phyloP scores from a whole-genome alignment of 2,113 vertebrate species.

The Mobula hypostoma region DNA sequence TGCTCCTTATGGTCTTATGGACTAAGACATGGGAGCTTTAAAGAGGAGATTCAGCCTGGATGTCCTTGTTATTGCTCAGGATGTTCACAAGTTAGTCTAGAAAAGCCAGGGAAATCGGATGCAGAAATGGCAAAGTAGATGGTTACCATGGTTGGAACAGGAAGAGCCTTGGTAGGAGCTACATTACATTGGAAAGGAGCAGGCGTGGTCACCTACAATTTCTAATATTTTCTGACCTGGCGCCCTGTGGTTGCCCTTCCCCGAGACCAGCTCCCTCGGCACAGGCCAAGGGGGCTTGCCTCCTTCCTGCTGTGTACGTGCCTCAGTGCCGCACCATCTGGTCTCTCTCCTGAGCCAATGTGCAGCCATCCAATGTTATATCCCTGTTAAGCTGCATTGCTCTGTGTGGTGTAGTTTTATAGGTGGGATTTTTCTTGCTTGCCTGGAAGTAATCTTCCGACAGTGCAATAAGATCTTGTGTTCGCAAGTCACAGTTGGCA shows the following conservation, averaged over 20 bases:
- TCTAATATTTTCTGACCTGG: background rate
- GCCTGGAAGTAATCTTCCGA: background rate
- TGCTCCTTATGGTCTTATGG: too few relatives aligned
- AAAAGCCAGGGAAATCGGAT: background rate
- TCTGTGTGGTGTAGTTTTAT: background rate
- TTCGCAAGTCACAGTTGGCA: background rate
- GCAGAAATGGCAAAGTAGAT: background rate
- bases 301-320: background rate
- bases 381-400: background rate
- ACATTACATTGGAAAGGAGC: background rate
- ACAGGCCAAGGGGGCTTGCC: background rate
- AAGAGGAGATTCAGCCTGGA: background rate
- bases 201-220: background rate
- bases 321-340: constrained; percentile 5
- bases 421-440: background rate
- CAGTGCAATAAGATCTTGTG: background rate
- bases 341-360: background rate
- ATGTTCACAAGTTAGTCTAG: background rate
- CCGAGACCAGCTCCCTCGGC: background rate
- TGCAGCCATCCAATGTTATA: background rate
- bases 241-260: background rate
- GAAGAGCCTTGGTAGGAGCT: background rate
- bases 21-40: background rate
- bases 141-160: background rate
- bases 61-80: background rate